These are phyloP conservation scores for Molorchus minor DNA, from an alignment of 2,888 invertebrate species.

Conservation along the genomic window DNA sequence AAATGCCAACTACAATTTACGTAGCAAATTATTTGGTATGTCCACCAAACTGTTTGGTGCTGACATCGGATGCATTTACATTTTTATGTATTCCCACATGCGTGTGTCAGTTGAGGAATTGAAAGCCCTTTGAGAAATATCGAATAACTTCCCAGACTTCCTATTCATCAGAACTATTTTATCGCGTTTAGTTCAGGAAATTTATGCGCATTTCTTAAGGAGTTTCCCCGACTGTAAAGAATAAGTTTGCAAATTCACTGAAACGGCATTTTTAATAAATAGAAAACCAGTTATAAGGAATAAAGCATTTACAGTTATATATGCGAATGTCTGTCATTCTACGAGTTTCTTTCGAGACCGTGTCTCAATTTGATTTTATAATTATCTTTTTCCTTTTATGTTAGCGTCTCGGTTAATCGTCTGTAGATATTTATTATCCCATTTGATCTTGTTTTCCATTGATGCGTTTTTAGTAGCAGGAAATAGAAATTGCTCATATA, in stretches of 20 bases:
- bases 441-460: not conserved
- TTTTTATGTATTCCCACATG: too few relatives aligned
- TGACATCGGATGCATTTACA: too few relatives aligned
- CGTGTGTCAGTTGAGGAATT: conserved; percentile 12
- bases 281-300: conserved; percentile 19
- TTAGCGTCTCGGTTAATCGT: not conserved
- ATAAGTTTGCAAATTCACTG: conserved; percentile 20
- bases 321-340: not conserved
- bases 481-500: conserved; percentile 15
- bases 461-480: conserved; percentile 5
- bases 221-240: conserved; percentile 12
- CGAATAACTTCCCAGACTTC: conserved; percentile 22
- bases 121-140: conserved; percentile 15
- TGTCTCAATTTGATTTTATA: conserved; percentile 19
- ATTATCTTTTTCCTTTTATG: conserved; percentile 12
- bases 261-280: conserved; percentile 19
- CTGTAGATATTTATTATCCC: not conserved
- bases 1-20: too few relatives aligned
- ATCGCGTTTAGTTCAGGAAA: conserved; percentile 22
- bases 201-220: conserved; percentile 24
- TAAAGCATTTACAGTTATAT: conserved; percentile 8
- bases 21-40: too few relatives aligned
- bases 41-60: too few relatives aligned
- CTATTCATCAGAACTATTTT: conserved; percentile 24
- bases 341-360: too few relatives aligned